Evolutionary conservation across 2,888 invertebrate genomes (phyloP).

Genomic region (Caenorhabditis becei): DNA sequence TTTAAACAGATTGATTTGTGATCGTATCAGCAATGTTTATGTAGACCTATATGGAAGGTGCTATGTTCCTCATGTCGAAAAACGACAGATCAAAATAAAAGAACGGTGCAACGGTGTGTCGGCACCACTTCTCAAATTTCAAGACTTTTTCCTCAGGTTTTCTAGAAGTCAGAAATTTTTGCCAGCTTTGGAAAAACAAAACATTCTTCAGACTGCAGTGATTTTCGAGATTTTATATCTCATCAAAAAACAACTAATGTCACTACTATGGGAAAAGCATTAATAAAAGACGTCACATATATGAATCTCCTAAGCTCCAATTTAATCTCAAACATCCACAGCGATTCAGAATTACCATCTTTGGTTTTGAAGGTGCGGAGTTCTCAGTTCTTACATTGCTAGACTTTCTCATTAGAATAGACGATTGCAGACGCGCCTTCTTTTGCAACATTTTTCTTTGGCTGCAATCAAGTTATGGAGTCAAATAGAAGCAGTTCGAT

Average conservation of each 20-base stretch:
- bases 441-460: constrained; percentile 80
- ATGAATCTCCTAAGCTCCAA: constrained; percentile 76
- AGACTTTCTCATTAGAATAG: constrained; percentile 14
- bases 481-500: constrained; percentile 67
- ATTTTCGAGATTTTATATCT: constrained; percentile 68
- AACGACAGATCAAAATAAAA: constrained; percentile 64
- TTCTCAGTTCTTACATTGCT: too few species aligned
- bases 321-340: constrained; percentile 69
- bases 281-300: constrained; percentile 76
- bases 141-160: constrained; percentile 77
- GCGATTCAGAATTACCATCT: constrained; percentile 77
- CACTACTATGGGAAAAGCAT: constrained; percentile 71
- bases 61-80: constrained; percentile 75
- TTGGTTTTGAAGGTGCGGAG: constrained; percentile 74
- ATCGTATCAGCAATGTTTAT: constrained; percentile 70
- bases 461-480: constrained; percentile 77
- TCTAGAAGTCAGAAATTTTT: constrained; percentile 63
- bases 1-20: constrained; percentile 73
- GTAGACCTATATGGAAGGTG: constrained; percentile 77
- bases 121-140: constrained; percentile 72
- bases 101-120: constrained; percentile 72
- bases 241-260: constrained; percentile 28
- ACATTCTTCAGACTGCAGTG: constrained; percentile 60
- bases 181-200: neutral
- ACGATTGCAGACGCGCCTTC: constrained; percentile 72